Evolutionary conservation across 2,888 invertebrate species (phyloP).

Genomic region (Biston betularia): DNA sequence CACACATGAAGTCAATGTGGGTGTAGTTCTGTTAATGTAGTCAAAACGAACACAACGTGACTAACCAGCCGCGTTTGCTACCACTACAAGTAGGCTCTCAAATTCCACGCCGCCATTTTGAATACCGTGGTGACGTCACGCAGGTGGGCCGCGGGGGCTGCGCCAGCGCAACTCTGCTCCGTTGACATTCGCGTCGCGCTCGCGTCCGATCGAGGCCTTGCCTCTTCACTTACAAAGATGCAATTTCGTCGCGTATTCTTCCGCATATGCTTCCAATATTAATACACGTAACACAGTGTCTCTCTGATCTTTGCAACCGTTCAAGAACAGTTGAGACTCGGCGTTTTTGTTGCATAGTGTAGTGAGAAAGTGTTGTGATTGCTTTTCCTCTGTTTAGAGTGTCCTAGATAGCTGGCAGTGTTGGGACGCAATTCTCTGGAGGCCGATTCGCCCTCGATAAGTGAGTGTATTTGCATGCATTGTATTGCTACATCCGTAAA

Average conservation of each 20-base stretch:
- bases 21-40: slow-evolving; percentile 38
- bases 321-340: slow-evolving; percentile 80
- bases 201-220: slow-evolving; percentile 79
- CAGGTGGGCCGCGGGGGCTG: slow-evolving; percentile 75
- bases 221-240: slow-evolving; percentile 78
- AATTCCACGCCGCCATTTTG: slow-evolving; percentile 84
- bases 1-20: slow-evolving; percentile 36
- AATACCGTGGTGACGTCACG: slow-evolving; percentile 84
- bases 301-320: slow-evolving; percentile 76
- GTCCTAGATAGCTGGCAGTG: slow-evolving; percentile 74
- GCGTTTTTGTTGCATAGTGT: slow-evolving; percentile 60
- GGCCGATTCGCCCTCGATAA: slow-evolving; percentile 73
- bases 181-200: slow-evolving; percentile 76
- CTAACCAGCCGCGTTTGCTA: slow-evolving; percentile 53
- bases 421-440: slow-evolving; percentile 70
- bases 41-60: slow-evolving; percentile 45
- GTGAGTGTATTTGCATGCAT: slow-evolving; percentile 79
- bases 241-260: slow-evolving; percentile 73
- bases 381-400: slow-evolving; percentile 75
- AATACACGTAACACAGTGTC: slow-evolving; percentile 65
- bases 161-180: slow-evolving; percentile 72
- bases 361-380: slow-evolving; percentile 82
- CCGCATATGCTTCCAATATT: slow-evolving; percentile 71
- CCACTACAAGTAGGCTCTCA: slow-evolving; percentile 78
- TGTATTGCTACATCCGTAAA: slow-evolving; percentile 67